Percentiles rank a stretch among this genome's conserved stretches.
phyloP scores from a whole-genome alignment of 1,140 invertebrate genomes.

The Gonatopus flavifemur region DNA sequence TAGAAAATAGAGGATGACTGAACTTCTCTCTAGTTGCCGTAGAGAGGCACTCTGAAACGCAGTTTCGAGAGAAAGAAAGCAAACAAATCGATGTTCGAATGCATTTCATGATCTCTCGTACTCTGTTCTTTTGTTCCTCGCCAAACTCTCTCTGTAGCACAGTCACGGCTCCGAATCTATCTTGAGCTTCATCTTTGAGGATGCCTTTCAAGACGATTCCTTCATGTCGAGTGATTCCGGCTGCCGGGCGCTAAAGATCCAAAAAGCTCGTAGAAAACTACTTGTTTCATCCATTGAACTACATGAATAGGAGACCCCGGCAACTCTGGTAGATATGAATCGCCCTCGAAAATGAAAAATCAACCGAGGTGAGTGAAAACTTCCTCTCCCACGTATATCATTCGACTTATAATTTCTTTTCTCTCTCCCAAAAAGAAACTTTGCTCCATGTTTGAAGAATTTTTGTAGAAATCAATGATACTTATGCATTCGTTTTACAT shows the following conservation, averaged over 20 bases:
- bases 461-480: no score
- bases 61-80: slow-evolving; percentile 25
- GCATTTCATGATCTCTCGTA: slow-evolving; percentile 48
- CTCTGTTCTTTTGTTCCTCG: slow-evolving; percentile 24
- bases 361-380: no score
- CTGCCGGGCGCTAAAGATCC: not conserved
- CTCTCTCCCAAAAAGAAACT: no score
- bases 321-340: no score
- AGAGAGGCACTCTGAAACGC: slow-evolving; percentile 14
- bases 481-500: no score
- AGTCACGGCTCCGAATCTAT: slow-evolving; percentile 9
- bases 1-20: no score
- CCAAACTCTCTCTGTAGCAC: slow-evolving; percentile 12
- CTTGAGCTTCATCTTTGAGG: slow-evolving; percentile 9
- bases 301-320: no score
- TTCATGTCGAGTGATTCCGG: no score
- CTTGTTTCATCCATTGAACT: not conserved
- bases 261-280: not conserved
- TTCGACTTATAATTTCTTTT: no score
- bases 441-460: no score
- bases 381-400: no score
- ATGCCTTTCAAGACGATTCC: slow-evolving; percentile 13
- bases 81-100: slow-evolving; percentile 52
- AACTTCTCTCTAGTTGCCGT: not conserved
- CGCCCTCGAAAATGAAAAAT: no score